phyloP scores from a whole-genome alignment of 2,797 vertebrate genomes.

The Cyclura pinguis region DNA sequence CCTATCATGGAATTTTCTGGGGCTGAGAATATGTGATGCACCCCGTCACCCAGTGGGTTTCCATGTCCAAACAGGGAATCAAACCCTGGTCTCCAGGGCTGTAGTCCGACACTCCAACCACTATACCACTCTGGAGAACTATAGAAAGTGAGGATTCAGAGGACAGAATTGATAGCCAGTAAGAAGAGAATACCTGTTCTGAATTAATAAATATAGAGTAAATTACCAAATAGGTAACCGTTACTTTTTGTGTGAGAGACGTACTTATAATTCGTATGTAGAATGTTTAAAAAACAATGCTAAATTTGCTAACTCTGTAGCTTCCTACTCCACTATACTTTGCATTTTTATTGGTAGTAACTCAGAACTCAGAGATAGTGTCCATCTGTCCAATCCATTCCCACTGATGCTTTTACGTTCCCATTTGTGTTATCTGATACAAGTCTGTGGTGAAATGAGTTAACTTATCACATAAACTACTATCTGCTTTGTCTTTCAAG shows the following conservation, averaged over 20 bases:
- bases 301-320: background rate
- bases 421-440: slow-evolving; percentile 10
- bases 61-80: no score
- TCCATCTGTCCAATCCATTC: background rate
- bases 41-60: no score
- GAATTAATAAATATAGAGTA: background rate
- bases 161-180: background rate
- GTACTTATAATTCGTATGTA: background rate
- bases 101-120: no score
- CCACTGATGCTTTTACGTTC: background rate
- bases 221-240: background rate
- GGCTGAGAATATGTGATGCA: no score
- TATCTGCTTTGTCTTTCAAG: background rate
- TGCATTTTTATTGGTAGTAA: slow-evolving; percentile 7
- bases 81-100: no score
- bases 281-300: background rate
- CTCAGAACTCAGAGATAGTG: background rate
- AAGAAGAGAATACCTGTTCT: background rate
- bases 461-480: background rate
- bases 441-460: background rate
- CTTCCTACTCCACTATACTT: background rate
- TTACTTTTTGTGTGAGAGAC: background rate
- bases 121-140: background rate
- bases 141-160: background rate
- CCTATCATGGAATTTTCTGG: no score